These are phyloP conservation scores for Vespertilio murinus DNA, from an alignment of 2,797 vertebrate genomes.

Conservation along the genomic window DNA sequence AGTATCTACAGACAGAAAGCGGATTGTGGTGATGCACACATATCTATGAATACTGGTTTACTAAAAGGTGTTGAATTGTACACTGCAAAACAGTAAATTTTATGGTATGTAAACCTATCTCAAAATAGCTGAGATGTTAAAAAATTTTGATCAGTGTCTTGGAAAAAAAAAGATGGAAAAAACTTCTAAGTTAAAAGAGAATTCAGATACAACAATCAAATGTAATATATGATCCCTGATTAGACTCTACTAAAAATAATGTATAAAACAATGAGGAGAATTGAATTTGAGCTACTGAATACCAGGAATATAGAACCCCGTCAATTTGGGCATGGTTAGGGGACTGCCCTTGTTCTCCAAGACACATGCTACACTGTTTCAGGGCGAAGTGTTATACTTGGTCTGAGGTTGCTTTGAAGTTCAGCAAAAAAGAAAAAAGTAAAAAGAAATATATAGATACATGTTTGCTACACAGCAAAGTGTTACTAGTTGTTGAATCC, in stretches of 20 bases:
- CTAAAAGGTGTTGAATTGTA: not conserved
- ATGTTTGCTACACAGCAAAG: not conserved
- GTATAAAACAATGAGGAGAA: not conserved
- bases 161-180: not conserved
- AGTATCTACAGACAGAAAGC: not conserved
- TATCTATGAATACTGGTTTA: too few relatives aligned
- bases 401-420: not conserved
- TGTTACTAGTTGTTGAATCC: rapidly evolving
- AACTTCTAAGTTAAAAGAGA: not conserved
- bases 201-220: not conserved
- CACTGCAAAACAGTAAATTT: not conserved
- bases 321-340: not conserved
- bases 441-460: rapidly evolving
- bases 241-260: not conserved
- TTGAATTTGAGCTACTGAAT: not conserved
- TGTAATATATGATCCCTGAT: not conserved
- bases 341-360: not conserved
- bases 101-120: not conserved
- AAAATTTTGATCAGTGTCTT: not conserved
- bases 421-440: not conserved
- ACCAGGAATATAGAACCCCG: not conserved
- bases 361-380: rapidly evolving
- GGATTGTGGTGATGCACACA: not conserved
- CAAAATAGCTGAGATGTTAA: not conserved
- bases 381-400: not conserved